These are phyloP conservation scores for Tricholaema leucomelas DNA, from an alignment of 2,113 vertebrate genomes.

Conservation along the genomic window DNA sequence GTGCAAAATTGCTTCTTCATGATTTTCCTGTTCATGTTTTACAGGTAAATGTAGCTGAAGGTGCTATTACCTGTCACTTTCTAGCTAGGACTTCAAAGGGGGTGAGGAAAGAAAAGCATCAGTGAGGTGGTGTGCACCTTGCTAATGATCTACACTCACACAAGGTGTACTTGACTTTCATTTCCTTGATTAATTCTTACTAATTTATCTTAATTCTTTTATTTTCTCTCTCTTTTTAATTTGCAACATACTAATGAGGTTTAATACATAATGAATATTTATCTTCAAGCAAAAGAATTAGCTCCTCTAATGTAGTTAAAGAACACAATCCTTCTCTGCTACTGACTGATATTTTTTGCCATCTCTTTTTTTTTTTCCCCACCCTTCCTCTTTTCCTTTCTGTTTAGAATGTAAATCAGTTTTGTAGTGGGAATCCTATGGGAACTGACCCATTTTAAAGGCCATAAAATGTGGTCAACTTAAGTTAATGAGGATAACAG, in stretches of 20 bases:
- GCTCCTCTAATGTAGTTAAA: not conserved
- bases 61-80: not conserved
- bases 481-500: constrained; percentile 55
- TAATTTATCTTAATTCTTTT: constrained; percentile 1
- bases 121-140: not conserved
- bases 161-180: not conserved
- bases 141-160: not conserved
- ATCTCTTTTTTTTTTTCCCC: too few species aligned
- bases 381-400: not conserved
- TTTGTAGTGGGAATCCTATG: constrained; percentile 7
- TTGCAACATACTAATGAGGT: not conserved
- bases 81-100: not conserved
- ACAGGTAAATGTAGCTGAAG: not conserved
- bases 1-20: not conserved
- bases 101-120: not conserved
- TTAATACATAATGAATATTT: constrained; percentile 9
- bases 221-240: not conserved
- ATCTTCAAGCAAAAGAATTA: constrained; percentile 5
- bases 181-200: not conserved
- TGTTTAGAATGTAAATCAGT: constrained; percentile 33
- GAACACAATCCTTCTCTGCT: not conserved
- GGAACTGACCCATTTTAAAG: constrained; percentile 49
- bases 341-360: not conserved
- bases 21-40: not conserved
- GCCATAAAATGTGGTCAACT: constrained; percentile 47